Evolutionary conservation across 2,113 vertebrate genomes (phyloP), one percentile per base, ranked within the genome.

Genomic region (Pungitius pungitius): DNA sequence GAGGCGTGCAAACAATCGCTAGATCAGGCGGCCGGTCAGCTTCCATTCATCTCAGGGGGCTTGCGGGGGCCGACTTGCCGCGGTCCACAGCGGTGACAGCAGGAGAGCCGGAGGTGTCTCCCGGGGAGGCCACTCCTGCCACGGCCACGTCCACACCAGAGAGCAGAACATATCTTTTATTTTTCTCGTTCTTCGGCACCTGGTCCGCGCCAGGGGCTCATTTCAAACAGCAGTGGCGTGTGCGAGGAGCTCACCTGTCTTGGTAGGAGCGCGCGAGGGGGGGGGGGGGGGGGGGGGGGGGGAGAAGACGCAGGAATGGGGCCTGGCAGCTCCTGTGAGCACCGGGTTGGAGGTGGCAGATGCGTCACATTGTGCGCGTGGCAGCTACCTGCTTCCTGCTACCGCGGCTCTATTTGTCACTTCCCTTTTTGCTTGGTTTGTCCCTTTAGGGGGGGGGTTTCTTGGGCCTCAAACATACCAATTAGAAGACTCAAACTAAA

Each of bases 321-420:
- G 27, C 74, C 42, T 85, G 80, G 80, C 82, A 83, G 77, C 74
- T 75, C 66, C 61, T 65, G 49, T 20, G 65, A 51, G 69, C 63
- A 43, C 71, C 67, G 66, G 66, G 71, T 81, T 69, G 69, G 69
- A 81, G 82, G 80, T 87, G 82, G 74, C 80, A 85, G 68, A 86
- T 56, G 69, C 86, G 85, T 80, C 85, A 79, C 67, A 77, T 52
- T 78, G 77, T 40, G 72, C 85, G 77, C n/a, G n/a, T 30, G 75
- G 77, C 84, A 74, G 72, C 60, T 75, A 79, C 85, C 83, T 77
- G 61, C 82, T 82, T 61, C 73, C n/a, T n/a, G n/a, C n/a, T 4
- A 7, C 33, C 33, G 33, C 33, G 33, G 33, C 33, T 35, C 33
- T 35, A 30, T 30, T 30, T 30, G 30, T 30, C 30, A 30, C 30